phyloP scores from a whole-genome alignment of 2,888 invertebrate species.

The Cataglyphis livida region DNA sequence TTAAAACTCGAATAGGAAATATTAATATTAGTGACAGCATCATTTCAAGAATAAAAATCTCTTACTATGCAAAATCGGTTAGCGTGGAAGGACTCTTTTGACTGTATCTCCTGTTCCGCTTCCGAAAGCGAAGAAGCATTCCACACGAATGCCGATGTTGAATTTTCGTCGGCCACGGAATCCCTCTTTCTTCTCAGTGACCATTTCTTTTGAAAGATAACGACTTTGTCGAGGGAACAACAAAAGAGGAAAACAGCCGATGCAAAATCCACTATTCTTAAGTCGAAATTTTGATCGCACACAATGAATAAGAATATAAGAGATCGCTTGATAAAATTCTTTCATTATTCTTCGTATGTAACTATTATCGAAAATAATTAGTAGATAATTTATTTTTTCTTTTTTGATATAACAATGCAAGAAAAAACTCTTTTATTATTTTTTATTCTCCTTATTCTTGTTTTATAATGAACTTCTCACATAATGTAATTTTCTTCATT shows the following conservation, averaged over 20 bases:
- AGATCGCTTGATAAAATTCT: not conserved
- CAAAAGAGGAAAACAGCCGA: not conserved
- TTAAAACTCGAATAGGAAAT: not conserved
- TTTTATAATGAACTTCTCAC: not conserved
- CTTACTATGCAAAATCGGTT: conserved; percentile 67
- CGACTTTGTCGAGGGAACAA: conserved; percentile 29
- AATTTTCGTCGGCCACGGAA: conserved; percentile 64
- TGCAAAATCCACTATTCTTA: conserved; percentile 25
- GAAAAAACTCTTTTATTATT: not conserved
- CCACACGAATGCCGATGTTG: conserved; percentile 54
- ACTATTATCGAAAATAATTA: conserved; percentile 14
- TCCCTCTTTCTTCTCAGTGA: conserved; percentile 29
- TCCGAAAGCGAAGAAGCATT: conserved; percentile 40
- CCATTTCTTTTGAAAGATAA: conserved; percentile 27
- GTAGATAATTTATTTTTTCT: not conserved
- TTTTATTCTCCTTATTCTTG: not conserved
- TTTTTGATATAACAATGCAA: not conserved
- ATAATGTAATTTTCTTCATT: conserved; percentile 11
- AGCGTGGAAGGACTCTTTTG: conserved; percentile 65
- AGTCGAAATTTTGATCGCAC: conserved; percentile 19
- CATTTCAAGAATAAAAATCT: conserved; percentile 57
- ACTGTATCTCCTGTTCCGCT: conserved; percentile 45
- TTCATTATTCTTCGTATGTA: not conserved
- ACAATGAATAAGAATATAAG: conserved; percentile 31
- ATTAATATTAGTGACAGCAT: conserved; percentile 12